Evolutionary conservation across 1,140 invertebrate species (phyloP).

Genomic region (Trachymyrmex septentrionalis): DNA sequence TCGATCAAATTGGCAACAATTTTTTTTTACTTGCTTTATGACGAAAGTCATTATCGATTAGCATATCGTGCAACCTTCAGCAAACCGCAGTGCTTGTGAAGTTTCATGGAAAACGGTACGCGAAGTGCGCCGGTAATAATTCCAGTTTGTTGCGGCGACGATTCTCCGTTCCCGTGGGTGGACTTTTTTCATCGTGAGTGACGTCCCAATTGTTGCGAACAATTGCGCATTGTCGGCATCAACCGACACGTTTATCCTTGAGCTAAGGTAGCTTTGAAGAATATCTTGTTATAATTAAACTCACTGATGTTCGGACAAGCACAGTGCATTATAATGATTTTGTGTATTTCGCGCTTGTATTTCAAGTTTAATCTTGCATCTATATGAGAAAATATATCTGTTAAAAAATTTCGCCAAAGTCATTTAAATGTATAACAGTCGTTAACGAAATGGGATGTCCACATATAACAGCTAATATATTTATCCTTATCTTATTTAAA

Average conservation of each 20-base stretch:
- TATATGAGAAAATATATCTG: not conserved
- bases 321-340: not conserved
- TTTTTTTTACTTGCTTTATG: slow-evolving; percentile 34
- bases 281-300: not conserved
- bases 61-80: slow-evolving; percentile 49
- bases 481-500: not conserved
- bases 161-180: slow-evolving; percentile 38
- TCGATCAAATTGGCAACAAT: slow-evolving; percentile 24
- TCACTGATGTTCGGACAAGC: not conserved
- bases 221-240: not conserved
- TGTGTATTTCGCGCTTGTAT: not conserved
- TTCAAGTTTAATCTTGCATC: not conserved
- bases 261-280: not conserved
- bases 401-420: not conserved
- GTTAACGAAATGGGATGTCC: not conserved
- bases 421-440: not conserved
- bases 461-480: not conserved
- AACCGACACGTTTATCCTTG: slow-evolving; percentile 17
- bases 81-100: slow-evolving; percentile 2
- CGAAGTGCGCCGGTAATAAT: slow-evolving; percentile 35
- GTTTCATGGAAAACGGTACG: slow-evolving; percentile 32
- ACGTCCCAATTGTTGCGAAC: slow-evolving; percentile 9
- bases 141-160: slow-evolving; percentile 3
- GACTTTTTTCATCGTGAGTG: slow-evolving; percentile 32
- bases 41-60: slow-evolving; percentile 35